Base-by-base conservation (phyloP, 2,888 invertebrate genomes). In the Cephus spinipes region DNA sequence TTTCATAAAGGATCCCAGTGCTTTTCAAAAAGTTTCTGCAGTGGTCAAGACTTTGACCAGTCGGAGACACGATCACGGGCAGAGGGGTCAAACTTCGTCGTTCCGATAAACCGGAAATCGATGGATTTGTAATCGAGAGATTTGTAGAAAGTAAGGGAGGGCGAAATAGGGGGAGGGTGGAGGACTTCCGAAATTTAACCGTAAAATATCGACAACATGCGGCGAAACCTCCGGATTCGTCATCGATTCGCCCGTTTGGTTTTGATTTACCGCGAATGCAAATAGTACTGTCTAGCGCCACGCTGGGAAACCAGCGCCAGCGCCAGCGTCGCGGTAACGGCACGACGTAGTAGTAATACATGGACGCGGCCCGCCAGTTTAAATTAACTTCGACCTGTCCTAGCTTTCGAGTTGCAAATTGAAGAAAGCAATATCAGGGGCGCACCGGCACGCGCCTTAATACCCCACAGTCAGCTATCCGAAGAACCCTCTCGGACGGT, bases 361-460 rank as follows among this genome's bases (percentile, higher is more conserved):
- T 23, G 55, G 23, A 9, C 73, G 78, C 78, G 76, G 36, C 68
- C 73, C 69, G 76, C 76, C 78, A 79, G 76, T 76, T 73, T 71
- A 76, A 79, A 79, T 79, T 79, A 79, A 79, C 78, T 76, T 79
- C 69, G 78, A 73, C 31, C 32, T 33, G 71, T 71, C 71, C 71
- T 33, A 23, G 71, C 31, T 33, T 31, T 33, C 77, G 77, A 80
- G 83, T 84, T 85, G 84, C 85, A 86, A 87, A 85, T 86, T 83
- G 82, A 83, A 81, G 83, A 83, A 85, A 86, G 85, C 84, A 87
- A 86, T 87, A 87, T 86, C 84, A 76, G 79, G 55, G 73, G 77
- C 69, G 74, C 78, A 75, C 79, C 79, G 77, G 36, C 76, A 80
- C 77, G 79, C 76, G 80, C 78, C 82, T 82, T 85, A 83, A 86